Conservation (phyloP, 2,113 vertebrate genomes). For the Vidua chalybeata region DNA sequence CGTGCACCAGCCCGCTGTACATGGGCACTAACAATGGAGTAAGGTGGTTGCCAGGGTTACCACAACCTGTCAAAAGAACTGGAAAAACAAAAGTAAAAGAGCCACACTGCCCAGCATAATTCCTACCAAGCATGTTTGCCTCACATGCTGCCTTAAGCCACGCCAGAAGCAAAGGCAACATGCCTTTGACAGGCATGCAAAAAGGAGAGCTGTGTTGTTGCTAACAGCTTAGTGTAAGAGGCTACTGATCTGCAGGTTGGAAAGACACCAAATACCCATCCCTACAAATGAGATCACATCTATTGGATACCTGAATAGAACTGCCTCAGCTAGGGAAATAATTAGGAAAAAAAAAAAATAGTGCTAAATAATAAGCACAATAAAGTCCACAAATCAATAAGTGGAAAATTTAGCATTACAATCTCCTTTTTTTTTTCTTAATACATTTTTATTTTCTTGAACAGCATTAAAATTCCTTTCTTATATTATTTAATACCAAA, state of each 20-base stretch:
- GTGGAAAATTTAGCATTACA: not conserved
- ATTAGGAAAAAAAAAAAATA: not conserved
- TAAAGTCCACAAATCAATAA: not conserved
- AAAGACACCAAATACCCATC: not conserved
- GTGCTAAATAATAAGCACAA: not conserved
- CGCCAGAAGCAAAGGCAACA: not conserved
- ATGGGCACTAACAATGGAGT: not conserved
- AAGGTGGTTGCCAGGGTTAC: conserved; percentile 31
- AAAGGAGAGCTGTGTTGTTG: not conserved
- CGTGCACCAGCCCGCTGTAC: not conserved
- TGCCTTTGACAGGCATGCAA: not conserved
- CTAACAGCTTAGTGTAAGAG: not conserved
- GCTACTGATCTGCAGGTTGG: not conserved
- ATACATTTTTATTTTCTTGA: not conserved
- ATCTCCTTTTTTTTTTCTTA: not conserved
- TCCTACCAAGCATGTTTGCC: not conserved
- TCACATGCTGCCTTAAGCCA: not conserved
- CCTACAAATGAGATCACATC: not conserved
- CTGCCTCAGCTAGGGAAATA: not conserved
- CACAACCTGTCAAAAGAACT: not conserved
- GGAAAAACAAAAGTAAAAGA: not conserved
- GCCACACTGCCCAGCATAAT: not conserved
- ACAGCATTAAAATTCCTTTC: not conserved
- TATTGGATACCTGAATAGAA: not conserved
- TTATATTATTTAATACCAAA: not conserved